Evolutionary conservation across 2,797 vertebrate genomes (phyloP), one percentile per base, ranked within the genome.

Genomic region (Mus minutoides): DNA sequence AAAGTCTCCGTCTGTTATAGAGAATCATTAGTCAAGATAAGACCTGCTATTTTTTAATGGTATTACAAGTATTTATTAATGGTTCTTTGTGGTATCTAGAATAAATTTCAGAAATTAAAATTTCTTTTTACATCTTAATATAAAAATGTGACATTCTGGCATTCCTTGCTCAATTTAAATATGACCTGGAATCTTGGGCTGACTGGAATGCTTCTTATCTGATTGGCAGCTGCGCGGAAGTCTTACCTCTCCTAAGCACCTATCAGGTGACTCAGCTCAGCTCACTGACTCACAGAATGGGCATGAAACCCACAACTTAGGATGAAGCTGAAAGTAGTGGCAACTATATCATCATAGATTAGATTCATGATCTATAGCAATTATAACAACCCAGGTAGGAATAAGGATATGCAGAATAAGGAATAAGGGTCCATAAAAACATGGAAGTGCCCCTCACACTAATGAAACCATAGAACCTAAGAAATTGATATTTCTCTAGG

Each of bases 131-230:
- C 40, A 77, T 60, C 24, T 29, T 76, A 91, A 87, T 88, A 77
- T 60, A 83, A 54, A 43, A 60, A 89, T 94, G 16, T 46, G 49
- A 8, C 2, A 46, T 96, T 92, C 31, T 78, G 31, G 43, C 43
- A 90, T 77, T 49, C 17, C 64, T 62, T 84, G 71, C 78, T 71
- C 31, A 22, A 9, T 90, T 73, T 87, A 58, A 54, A 13, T 24
- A 60, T 73, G 71, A 84, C 62, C 92, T 84, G 87, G 58, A 75
- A 80, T 91, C 6, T 24, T 73, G 67, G 54, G 54, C 79, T 60
- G 60, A 40, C 62, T 91, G 58, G 52, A 88, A 91, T 87, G 52
- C 40, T 94, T 34, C 22, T 88, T 91, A 92, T 94, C 96, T 94
- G 92, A 89, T 84, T 60, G 94, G 88, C 85, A 24, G 5, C 82